Evolutionary conservation across 2,888 invertebrate species (phyloP).

Genomic region (Lottia scabra): DNA sequence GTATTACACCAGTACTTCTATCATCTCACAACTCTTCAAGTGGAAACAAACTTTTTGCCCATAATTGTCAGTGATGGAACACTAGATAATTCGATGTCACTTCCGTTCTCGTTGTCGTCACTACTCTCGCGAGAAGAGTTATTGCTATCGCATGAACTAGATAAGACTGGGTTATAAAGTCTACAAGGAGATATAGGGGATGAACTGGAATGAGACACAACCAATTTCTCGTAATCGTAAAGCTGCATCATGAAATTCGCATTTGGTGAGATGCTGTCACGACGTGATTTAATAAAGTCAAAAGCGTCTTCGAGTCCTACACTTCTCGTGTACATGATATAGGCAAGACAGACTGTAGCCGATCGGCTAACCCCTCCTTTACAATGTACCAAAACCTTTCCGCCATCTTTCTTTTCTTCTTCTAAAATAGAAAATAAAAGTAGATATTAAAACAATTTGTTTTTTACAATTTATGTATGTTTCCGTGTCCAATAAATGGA

Average conservation of each 20-base stretch:
- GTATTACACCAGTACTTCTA: too few relatives aligned
- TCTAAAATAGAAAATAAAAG: constrained; percentile 39
- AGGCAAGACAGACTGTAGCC: constrained; percentile 64
- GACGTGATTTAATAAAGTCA: constrained; percentile 65
- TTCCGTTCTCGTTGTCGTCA: too few relatives aligned
- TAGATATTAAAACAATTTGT: too few relatives aligned
- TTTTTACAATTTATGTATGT: too few relatives aligned
- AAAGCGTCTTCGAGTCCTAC: constrained; percentile 66
- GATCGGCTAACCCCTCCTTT: constrained; percentile 65
- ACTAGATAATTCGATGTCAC: too few relatives aligned
- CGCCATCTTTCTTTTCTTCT: constrained; percentile 41
- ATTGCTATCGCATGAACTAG: too few relatives aligned
- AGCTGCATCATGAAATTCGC: constrained; percentile 70
- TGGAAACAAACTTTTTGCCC: too few relatives aligned
- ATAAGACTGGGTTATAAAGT: too few relatives aligned
- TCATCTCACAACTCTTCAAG: too few relatives aligned
- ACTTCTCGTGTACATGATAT: constrained; percentile 58
- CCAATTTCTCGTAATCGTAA: constrained; percentile 56
- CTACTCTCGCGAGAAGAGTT: too few relatives aligned
- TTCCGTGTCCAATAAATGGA: too few relatives aligned
- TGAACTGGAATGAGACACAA: neutral
- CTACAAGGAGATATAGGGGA: neutral
- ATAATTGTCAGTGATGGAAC: too few relatives aligned
- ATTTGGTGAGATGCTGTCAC: constrained; percentile 69
- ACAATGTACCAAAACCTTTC: constrained; percentile 63